These are phyloP conservation scores for Graptemys geographica DNA, from an alignment of 2,797 vertebrate species.

Conservation along the genomic window DNA sequence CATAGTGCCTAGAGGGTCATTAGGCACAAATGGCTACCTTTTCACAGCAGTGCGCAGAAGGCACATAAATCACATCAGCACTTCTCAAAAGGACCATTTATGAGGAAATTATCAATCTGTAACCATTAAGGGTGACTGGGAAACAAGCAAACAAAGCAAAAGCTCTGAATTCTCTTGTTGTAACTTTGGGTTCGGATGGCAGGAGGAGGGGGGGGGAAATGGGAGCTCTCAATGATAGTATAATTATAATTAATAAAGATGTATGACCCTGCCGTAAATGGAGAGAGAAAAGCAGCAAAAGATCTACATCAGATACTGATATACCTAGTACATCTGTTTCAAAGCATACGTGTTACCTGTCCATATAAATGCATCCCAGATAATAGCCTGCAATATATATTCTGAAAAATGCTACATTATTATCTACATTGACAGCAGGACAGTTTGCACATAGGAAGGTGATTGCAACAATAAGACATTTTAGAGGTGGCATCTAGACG, in stretches of 20 bases:
- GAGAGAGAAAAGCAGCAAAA: background rate
- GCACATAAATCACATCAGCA: background rate
- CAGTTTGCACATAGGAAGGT: background rate
- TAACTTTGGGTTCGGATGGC: background rate
- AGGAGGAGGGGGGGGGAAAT: background rate
- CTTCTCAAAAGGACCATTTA: slow-evolving; percentile 15
- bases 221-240: background rate
- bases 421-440: background rate
- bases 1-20: rapidly evolving
- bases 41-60: background rate
- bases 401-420: background rate
- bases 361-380: background rate
- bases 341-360: background rate
- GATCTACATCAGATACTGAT: background rate
- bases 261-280: background rate
- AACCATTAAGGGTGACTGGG: background rate
- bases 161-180: background rate
- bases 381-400: background rate
- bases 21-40: rapidly evolving
- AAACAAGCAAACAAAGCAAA: slow-evolving; percentile 25
- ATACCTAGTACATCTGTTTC: background rate
- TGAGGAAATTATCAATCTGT: background rate
- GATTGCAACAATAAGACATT: background rate
- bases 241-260: slow-evolving; percentile 17
- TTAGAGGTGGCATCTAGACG: background rate